These are phyloP conservation scores for Melanotaenia nigrans DNA, from an alignment of 2,797 vertebrate genomes.

Conservation along the genomic window DNA sequence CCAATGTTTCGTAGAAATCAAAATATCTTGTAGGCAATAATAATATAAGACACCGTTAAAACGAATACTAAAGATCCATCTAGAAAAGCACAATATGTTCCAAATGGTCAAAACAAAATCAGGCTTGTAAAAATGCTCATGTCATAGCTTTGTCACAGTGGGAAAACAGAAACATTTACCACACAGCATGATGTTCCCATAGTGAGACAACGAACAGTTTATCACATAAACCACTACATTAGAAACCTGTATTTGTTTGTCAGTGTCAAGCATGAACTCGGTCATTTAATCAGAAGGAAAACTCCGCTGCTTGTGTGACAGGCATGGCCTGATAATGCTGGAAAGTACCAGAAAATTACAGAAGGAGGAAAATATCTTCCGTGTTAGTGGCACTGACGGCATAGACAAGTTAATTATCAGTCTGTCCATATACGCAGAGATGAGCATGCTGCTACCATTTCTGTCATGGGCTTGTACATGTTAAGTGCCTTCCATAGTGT, in stretches of 20 bases:
- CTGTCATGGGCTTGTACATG: slow-evolving; percentile 2
- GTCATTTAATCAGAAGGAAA: slow-evolving; percentile 13
- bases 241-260: slow-evolving; percentile 3
- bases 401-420: slow-evolving; percentile 6
- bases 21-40: slow-evolving; percentile 9
- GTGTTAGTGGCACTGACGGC: background rate
- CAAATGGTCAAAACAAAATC: slow-evolving; percentile 11
- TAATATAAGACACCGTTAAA: slow-evolving; percentile 11
- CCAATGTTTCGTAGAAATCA: slow-evolving; percentile 13
- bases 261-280: background rate
- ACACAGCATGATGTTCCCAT: background rate
- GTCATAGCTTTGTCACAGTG: background rate
- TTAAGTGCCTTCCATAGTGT: background rate
- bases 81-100: slow-evolving; percentile 1
- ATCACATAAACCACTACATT: background rate
- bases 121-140: slow-evolving; percentile 8
- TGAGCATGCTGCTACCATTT: slow-evolving; percentile 7
- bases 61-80: slow-evolving; percentile 17
- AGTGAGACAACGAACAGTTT: background rate
- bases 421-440: slow-evolving; percentile 2
- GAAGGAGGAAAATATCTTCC: slow-evolving; percentile 1
- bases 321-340: slow-evolving; percentile 8
- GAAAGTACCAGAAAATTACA: slow-evolving; percentile 69
- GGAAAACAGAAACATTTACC: background rate
- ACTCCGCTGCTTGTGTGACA: slow-evolving; percentile 1